Base-by-base conservation (phyloP, 2,888 invertebrate species). In the Aelia acuminata region DNA sequence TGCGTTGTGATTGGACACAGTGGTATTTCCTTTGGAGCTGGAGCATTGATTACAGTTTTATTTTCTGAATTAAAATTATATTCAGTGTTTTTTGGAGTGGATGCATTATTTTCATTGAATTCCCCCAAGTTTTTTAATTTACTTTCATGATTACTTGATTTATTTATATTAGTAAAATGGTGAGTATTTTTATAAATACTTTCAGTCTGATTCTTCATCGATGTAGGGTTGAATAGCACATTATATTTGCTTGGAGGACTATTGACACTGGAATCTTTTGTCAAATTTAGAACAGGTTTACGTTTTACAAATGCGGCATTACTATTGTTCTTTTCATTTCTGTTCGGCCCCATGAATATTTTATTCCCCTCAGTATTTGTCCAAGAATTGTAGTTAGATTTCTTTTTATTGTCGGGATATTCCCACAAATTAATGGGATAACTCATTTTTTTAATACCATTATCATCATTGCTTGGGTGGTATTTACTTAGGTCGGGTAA, bases 401-500 rank as follows among this genome's bases (percentile, higher is more conserved):
- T 80, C n/a, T 80, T 80, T 13, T 80, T 80, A n/a, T 4, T n/a
- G 1, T 80, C 80, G 43, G 80, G 43, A 15, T 22, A n/a, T 47
- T 80, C 80, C 80, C 80, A 80, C n/a, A 80, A 43, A 43, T 80
- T 80, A n/a, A 80, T 15, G n/a, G 80, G 80, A 20, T 80, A 80
- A 43, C 80, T 80, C 80, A 80, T 80, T 43, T 47, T 80, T 80
- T 80, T 80, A 1, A 80, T 80, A 43, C 43, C 43, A 80, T 47
- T 80, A 0, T 80, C 80, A 80, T 80, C 43, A 47, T 11, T n/a
- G 80, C 4, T 43, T 43, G 80, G 20, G 43, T 80, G 80, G n/a
- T 43, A 80, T 80, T 80, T 85, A 39, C 50, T 53, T 15, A 85
- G 35, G 15, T 85, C 85, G n/a, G 87, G 87, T 35, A 87, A 43